These are phyloP conservation scores for Atta colombica DNA, from an alignment of 1,140 invertebrate genomes.

Conservation along the genomic window DNA sequence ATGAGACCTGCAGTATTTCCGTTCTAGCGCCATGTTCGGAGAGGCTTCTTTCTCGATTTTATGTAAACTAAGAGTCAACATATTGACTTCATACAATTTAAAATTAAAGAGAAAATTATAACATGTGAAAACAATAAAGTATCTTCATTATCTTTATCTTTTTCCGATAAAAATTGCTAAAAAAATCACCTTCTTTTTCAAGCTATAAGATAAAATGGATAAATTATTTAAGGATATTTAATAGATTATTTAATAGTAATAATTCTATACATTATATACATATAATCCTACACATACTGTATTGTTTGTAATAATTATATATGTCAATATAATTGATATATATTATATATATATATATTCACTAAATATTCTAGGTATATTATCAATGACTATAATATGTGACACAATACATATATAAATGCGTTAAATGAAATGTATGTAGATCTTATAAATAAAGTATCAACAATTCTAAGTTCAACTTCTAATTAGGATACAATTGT, in stretches of 20 bases:
- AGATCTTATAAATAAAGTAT: neutral
- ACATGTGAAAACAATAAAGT: no score
- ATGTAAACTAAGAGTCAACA: no score
- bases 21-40: no score
- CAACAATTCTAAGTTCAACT: neutral
- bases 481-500: neutral
- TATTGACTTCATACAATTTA: no score
- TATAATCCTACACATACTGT: neutral
- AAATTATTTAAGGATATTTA: neutral
- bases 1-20: no score
- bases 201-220: no score
- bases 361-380: neutral
- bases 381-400: neutral
- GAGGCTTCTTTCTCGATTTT: no score
- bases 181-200: no score
- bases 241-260: no score
- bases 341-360: neutral
- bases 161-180: no score
- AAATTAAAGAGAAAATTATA: no score
- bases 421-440: neutral
- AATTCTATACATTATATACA: neutral
- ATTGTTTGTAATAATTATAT: neutral
- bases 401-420: neutral
- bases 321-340: neutral
- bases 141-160: no score